These are phyloP conservation scores for Nesogale talazaci DNA, from an alignment of 2,113 vertebrate species.

Conservation along the genomic window DNA sequence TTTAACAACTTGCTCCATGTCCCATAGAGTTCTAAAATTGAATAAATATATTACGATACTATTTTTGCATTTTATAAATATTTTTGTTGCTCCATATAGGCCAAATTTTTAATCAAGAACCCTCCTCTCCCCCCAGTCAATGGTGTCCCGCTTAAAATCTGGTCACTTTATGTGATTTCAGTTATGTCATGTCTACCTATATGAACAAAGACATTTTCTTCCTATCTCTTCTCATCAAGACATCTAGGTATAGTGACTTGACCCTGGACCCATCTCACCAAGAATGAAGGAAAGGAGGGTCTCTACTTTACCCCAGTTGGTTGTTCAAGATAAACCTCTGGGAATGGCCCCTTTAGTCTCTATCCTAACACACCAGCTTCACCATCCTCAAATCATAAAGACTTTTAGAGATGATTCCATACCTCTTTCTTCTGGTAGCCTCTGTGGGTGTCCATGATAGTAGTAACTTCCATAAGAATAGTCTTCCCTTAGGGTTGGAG, in stretches of 20 bases:
- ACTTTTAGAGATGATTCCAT: neutral
- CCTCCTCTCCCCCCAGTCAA: too few relatives aligned
- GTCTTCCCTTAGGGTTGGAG: slow-evolving; percentile 52
- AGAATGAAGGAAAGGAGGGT: neutral
- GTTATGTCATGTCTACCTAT: neutral
- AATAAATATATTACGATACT: too few relatives aligned
- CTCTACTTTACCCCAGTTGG: neutral
- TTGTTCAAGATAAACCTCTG: neutral
- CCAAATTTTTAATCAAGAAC: too few relatives aligned
- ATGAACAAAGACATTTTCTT: neutral
- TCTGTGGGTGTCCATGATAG: slow-evolving; percentile 47
- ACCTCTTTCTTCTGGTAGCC: slow-evolving; percentile 81
- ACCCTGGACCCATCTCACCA: neutral
- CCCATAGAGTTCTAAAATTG: too few relatives aligned
- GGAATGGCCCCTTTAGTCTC: neutral
- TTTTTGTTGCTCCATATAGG: too few relatives aligned
- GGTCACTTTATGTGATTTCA: too few relatives aligned
- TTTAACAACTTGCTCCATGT: too few relatives aligned
- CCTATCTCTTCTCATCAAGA: neutral
- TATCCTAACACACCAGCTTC: neutral
- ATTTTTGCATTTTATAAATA: too few relatives aligned
- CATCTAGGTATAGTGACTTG: neutral
- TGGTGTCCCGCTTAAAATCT: too few relatives aligned
- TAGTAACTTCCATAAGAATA: slow-evolving; percentile 66
- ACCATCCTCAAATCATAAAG: neutral